Evolutionary conservation across 1,140 invertebrate species (phyloP).

Genomic region (Bacillus rossius): DNA sequence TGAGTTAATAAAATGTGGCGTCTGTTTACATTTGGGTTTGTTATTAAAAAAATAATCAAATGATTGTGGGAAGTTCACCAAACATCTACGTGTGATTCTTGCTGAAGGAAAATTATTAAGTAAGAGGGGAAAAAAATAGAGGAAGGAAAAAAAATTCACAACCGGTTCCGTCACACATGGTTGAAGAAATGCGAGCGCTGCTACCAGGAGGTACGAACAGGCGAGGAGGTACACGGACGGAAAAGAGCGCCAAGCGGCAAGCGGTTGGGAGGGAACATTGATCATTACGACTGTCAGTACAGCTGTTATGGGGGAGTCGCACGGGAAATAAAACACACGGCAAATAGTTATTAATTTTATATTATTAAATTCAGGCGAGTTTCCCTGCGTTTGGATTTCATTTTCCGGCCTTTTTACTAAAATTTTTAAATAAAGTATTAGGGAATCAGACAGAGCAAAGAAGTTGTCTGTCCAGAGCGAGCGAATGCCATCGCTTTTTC

Average conservation of each 20-base stretch:
- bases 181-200: conserved; percentile 21
- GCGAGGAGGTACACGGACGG: background rate
- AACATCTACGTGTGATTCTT: no score
- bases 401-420: conserved; percentile 41
- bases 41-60: no score
- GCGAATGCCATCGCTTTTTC: background rate
- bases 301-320: no score
- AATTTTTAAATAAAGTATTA: conserved; percentile 42
- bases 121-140: no score
- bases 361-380: conserved; percentile 34
- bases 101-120: no score
- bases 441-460: conserved; percentile 27
- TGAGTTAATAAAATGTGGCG: no score
- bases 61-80: no score
- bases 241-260: background rate
- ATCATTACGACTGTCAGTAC: no score
- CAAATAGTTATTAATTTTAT: conserved; percentile 33
- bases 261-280: no score
- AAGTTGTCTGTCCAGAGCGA: background rate
- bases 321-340: conserved; percentile 3
- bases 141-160: no score
- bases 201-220: conserved; percentile 9
- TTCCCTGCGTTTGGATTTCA: conserved; percentile 31
- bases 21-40: no score
- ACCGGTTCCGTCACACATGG: conserved; percentile 20